Base-by-base conservation (phyloP, 2,888 invertebrate genomes). In the Aromia moschata region DNA sequence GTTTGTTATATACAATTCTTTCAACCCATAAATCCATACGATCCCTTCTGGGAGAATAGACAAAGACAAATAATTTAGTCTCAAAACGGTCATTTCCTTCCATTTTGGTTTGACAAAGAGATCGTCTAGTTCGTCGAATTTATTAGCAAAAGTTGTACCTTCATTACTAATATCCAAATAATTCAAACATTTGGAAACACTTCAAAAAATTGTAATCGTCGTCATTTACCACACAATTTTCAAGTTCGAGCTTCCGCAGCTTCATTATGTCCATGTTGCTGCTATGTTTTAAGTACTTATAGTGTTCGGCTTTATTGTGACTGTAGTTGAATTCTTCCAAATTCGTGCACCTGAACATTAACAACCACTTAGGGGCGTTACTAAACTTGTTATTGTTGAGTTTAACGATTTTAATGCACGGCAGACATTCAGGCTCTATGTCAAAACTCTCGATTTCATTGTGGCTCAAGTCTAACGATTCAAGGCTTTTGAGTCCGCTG, bases 101-200 rank as follows among this genome's bases (percentile, higher is more conserved):
- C 72, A 73, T 10, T 45, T 53, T n/a, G 67, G 65, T 37, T 66
- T 68, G 31, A 62, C 53, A 49, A 74, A 73, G 11, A 74, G 56
- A 31, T 60, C 33, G 46, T 71, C 69, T 7, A 69, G 31, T 9
- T 72, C 66, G 3, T 59, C 36, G 12, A 72, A 65, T 15, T 37
- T 64, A 43, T 74, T 74, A 1, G 60, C 12, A 41, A 30, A 33
- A 12, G 17, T 45, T 3, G 20, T 3, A 44, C 46, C 16, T 40
- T 60, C 52, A 37, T 73, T 74, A 43, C 74, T 69, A n/a, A 74
- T 62, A 63, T 74, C 70, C 16, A 74, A 51, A 37, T 67, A 65
- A 40, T 68, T 53, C 4, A 74, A 40, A 17, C 37, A 56, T 17
- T 54, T 56, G 37, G n/a, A 70, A 68, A 16, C 59, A 58, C 47